These are phyloP conservation scores for Pteronotus mesoamericanus DNA, from an alignment of 2,797 vertebrate species.

Conservation along the genomic window DNA sequence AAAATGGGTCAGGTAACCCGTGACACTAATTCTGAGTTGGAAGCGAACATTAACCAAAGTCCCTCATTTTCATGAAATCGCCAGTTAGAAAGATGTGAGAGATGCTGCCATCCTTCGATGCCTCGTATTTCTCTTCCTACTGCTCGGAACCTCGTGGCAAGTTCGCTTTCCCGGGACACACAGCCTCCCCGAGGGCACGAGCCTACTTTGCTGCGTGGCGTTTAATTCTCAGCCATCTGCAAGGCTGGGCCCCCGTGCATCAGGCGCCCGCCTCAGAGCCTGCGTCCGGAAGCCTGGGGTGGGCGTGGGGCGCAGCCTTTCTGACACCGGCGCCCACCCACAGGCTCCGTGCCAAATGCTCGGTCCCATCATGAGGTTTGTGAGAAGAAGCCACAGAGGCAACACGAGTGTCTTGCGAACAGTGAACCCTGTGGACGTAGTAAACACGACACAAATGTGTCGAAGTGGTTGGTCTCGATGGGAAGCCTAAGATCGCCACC, in stretches of 20 bases:
- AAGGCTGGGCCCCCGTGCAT: too few species aligned
- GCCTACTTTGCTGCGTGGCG: neutral
- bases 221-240: neutral
- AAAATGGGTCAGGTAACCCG: neutral
- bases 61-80: neutral
- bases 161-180: neutral
- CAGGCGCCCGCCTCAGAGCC: neutral
- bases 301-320: neutral
- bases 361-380: neutral
- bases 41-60: neutral
- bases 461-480: fast-evolving
- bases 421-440: fast-evolving
- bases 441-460: neutral
- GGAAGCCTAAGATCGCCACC: fast-evolving
- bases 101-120: neutral
- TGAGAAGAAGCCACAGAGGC: neutral
- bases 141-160: neutral
- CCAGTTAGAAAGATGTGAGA: neutral
- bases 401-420: neutral
- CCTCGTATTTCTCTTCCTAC: neutral
- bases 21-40: neutral
- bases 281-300: neutral
- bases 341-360: neutral
- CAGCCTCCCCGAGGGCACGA: neutral
- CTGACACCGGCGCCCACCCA: neutral